Evolutionary conservation across 2,888 invertebrate genomes (phyloP), one percentile per base, ranked within the genome.

Genomic region (Phania funesta): DNA sequence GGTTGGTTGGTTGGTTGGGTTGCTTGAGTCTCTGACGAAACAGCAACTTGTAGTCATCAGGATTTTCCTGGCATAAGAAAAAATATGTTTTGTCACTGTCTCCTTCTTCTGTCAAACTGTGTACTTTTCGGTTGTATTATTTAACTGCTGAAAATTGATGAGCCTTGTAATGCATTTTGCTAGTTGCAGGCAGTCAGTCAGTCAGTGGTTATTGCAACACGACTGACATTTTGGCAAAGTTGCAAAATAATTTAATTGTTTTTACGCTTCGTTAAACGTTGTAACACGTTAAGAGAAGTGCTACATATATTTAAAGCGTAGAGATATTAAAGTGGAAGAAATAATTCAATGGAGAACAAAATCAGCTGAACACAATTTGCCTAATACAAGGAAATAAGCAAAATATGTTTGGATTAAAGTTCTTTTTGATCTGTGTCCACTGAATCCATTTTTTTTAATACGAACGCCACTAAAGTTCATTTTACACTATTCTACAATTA

Each of bases 161-260:
- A 62, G 62, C 26, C 52, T 54, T 35, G 44, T 44, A 65, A 65
- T 65, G 75, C 56, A 20, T 58, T 65, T 56, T 32, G 13, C n/a
- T 16, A 65, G 35, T 35, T 46, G n/a, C 46, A 62, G 13, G 9
- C 50, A 1, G 20, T 18, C 24, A 20, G 41, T 50, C 26, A n/a
- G n/a, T n/a, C n/a, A n/a, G 4, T 29, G 26, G 18, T 18, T 41
- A 6, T 20, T 48, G n/a, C 7, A 18, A 48, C 38, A 50, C 20
- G 16, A 75, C 48, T 75, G 65, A 32, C 77, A 77, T 56, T 77
- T 70, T 70, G 77, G 70, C 77, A 71, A 70, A 64, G 29, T 26
- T 52, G 62, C 16, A 70, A 70, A 70, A 71, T 48, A 26, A 64
- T 77, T 38, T 38, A 56, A 71, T 56, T 71, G 70, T 71, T 64